A percentile compares a stretch with the other conserved stretches of the same genome.
phyloP scores from a whole-genome alignment of 2,113 vertebrate species.

The Vireo altiloquus region DNA sequence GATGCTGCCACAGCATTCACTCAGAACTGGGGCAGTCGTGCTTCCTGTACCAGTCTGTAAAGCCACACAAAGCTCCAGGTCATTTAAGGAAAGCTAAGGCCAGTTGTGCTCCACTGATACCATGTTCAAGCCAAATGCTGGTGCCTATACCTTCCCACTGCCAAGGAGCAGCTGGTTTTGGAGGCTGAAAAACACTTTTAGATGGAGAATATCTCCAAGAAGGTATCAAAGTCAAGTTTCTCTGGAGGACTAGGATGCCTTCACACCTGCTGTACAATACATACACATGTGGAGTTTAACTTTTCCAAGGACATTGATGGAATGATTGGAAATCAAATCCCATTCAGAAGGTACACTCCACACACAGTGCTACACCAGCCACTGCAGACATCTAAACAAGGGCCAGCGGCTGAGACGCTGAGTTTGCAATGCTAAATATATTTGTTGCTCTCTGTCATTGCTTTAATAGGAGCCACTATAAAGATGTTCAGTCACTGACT shows the following conservation, averaged over 20 bases:
- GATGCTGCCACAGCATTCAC: not conserved
- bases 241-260: not conserved
- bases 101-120: not conserved
- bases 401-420: not conserved
- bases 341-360: not conserved
- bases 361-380: not conserved
- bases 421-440: conserved; percentile 2
- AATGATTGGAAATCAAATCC: not conserved
- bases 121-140: not conserved
- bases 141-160: not conserved
- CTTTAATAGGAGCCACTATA: not conserved
- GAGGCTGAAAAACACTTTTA: not conserved
- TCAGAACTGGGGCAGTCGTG: not conserved
- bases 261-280: not conserved
- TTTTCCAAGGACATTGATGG: not conserved
- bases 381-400: not conserved
- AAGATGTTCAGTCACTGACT: not conserved
- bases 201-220: not conserved
- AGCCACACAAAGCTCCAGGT: not conserved
- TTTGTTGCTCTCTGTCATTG: not conserved
- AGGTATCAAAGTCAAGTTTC: not conserved
- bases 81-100: not conserved
- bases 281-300: not conserved
- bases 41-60: not conserved
- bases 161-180: not conserved